Base-by-base conservation (phyloP, 2,113 vertebrate species). In the Epinephelus lanceolatus region DNA sequence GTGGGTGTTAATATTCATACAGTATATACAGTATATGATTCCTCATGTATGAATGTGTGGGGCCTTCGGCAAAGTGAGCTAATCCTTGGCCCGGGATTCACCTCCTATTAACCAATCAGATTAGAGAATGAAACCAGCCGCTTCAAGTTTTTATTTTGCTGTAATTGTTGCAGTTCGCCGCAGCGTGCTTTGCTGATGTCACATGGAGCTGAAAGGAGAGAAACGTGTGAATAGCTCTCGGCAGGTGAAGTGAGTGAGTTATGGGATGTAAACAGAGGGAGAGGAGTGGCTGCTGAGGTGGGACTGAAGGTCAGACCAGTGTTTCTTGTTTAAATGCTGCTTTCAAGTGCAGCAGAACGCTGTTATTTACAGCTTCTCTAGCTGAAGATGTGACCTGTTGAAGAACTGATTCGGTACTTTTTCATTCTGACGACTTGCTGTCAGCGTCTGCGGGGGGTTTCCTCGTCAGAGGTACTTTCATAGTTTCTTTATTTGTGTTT, bases 21-120 rank as follows among this genome's bases (percentile, higher is more conserved):
- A 10, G 33, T 37, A 37, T 37, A 6, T 25, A 57, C 52, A 21
- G 1, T 19, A 17, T 40, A 33, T 59, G 60, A 14, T 70, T 27
- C n/a, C 17, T 51, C 51, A 80, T 55, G 19, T 70, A 37, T 73
- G 67, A 70, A 13, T 51, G 15, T 33, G 3, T 15, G 52, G 7
- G 30, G 74, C 87, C 57, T 60, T 19, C 23, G 23, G 82, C 49
- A 63, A 59, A 53, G 71, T 52, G 30, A 66, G 8, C 45, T 75
- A 47, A 53, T 60, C 69, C 56, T n/a, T 13, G 23, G 23, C 62
- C 70, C 1, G 4, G 0, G 53, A 47, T 63, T 85, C 60, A 82
- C 71, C 76, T 69, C 55, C 21, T 18, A 19, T 71, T 59, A 37
- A 67, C 82, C 81, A 90, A 80, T 88, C 23, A 62, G 76, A 71